phyloP scores from a whole-genome alignment of 2,888 invertebrate species.

The Mythimna lalbum region DNA sequence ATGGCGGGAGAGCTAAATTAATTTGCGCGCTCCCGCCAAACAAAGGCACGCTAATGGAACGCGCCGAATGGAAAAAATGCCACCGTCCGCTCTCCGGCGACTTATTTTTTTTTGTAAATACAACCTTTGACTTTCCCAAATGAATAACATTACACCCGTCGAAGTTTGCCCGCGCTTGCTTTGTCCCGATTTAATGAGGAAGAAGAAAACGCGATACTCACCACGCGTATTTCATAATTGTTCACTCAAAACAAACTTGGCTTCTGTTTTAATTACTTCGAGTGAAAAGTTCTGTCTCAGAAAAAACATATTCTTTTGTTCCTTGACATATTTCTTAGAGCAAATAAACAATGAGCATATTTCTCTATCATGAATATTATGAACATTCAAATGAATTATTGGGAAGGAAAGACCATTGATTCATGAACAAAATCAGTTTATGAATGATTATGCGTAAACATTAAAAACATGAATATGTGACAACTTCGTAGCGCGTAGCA shows the following conservation, averaged over 20 bases:
- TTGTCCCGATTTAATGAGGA: slow-evolving; percentile 87
- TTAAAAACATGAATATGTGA: background rate
- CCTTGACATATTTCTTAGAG: slow-evolving; percentile 56
- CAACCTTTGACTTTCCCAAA: slow-evolving; percentile 90
- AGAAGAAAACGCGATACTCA: slow-evolving; percentile 82
- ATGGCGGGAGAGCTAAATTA: slow-evolving; percentile 91
- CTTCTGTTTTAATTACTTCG: slow-evolving; percentile 80
- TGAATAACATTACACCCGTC: slow-evolving; percentile 90
- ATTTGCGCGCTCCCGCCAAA: slow-evolving; percentile 91
- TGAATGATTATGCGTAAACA: background rate
- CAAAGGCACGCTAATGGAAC: slow-evolving; percentile 91
- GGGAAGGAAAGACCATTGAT: slow-evolving; percentile 8
- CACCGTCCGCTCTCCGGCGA: slow-evolving; percentile 90
- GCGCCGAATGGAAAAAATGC: slow-evolving; percentile 91
- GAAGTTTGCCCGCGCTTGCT: slow-evolving; percentile 83
- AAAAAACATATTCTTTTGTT: slow-evolving; percentile 66
- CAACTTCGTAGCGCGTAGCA: slow-evolving; percentile 60
- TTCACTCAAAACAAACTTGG: slow-evolving; percentile 80
- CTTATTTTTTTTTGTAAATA: slow-evolving; percentile 89
- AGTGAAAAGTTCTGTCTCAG: slow-evolving; percentile 75
- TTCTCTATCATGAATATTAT: slow-evolving; percentile 33
- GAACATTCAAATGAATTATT: slow-evolving; percentile 36
- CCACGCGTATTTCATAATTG: slow-evolving; percentile 79
- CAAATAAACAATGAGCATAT: slow-evolving; percentile 38
- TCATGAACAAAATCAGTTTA: background rate